These are phyloP conservation scores for silkworm (Bombyx mori) DNA, from an alignment of 1,140 invertebrate species.

Conservation along the genomic window DNA sequence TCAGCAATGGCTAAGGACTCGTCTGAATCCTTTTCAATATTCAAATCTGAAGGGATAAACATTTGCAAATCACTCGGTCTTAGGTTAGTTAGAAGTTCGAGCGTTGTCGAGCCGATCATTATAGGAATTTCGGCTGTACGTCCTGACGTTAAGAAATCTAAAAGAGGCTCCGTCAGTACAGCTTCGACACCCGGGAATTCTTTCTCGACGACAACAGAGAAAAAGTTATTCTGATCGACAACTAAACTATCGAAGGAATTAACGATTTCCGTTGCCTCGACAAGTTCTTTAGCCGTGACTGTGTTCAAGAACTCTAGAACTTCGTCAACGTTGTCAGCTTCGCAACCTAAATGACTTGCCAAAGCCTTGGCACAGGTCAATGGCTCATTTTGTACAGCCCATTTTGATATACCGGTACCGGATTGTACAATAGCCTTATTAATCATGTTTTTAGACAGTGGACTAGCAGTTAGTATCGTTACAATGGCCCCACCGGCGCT, in stretches of 20 bases:
- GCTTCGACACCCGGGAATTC: not conserved
- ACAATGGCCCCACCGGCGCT: constrained; percentile 69
- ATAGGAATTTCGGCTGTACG: not conserved
- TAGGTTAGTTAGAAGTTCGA: not conserved
- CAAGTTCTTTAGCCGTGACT: constrained; percentile 47
- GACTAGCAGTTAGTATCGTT: constrained; percentile 68
- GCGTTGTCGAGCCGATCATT: not conserved
- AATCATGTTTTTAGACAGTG: constrained; percentile 70
- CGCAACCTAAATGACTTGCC: constrained; percentile 41
- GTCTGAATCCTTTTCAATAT: constrained; percentile 28
- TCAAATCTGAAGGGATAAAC: constrained; percentile 40
- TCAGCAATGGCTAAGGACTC: constrained; percentile 32
- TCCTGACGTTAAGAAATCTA: not conserved
- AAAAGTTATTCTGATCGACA: constrained; percentile 2
- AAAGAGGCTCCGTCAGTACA: not conserved
- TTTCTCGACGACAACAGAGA: not conserved
- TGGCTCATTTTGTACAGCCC: constrained; percentile 61
- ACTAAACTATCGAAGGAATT: constrained; percentile 19
- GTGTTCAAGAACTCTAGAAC: constrained; percentile 48
- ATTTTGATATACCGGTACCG: constrained; percentile 76
- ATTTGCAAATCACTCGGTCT: constrained; percentile 38
- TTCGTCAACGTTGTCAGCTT: constrained; percentile 39
- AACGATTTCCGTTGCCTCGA: constrained; percentile 31
- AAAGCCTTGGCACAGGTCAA: constrained; percentile 45
- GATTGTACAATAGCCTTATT: constrained; percentile 77